Evolutionary conservation across 1,140 invertebrate genomes (phyloP), one percentile per base, ranked within the genome.

Genomic region (Eurosta solidaginis): DNA sequence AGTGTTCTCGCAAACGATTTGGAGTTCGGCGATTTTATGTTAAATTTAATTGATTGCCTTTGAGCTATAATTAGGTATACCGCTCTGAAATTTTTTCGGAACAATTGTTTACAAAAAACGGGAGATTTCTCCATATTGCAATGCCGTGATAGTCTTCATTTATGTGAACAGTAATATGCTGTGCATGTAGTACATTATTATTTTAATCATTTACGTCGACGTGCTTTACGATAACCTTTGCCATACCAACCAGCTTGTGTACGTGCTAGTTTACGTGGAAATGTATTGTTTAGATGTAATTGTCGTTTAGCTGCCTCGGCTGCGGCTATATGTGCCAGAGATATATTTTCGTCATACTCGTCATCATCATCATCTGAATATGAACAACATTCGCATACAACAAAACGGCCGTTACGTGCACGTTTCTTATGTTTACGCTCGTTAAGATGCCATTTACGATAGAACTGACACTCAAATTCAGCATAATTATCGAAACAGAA

Each of bases 221-320:
- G 83, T 76, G 88, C 89, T 82, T 90, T 90, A 78, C 88, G 88
- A 79, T 90, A 91, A 33, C 90, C 90, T 82, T 91, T 91, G 40
- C 90, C 90, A 82, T 91, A 91, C 90, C 90, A 91, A 9, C 90
- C 90, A 0, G 90, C 88, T 81, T 91, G 90, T n/a, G 89, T 88
- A 79, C 87, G 87, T 17, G 81, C 84, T 49, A 86, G 74, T 78
- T 87, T 87, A 20, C 83, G 77, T 1, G 84, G 82, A 77, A 85
- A 87, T 79, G 82, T 86, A 78, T 84, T 85, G 76, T 79, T 83
- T 78, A 84, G 81, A 82, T 89, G 87, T 81, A 88, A 84, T 80
- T 83, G 79, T 6, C 83, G 81, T 40, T 86, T 86, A 17, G 85
- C 85, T 27, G 83, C 81, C 59, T 86, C 85, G 5, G 85, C 85